A percentile compares a stretch with the other conserved stretches of the same genome.
These are phyloP conservation scores for Pyrrhia umbra DNA, from an alignment of 2,888 invertebrate species.

Conservation along the genomic window DNA sequence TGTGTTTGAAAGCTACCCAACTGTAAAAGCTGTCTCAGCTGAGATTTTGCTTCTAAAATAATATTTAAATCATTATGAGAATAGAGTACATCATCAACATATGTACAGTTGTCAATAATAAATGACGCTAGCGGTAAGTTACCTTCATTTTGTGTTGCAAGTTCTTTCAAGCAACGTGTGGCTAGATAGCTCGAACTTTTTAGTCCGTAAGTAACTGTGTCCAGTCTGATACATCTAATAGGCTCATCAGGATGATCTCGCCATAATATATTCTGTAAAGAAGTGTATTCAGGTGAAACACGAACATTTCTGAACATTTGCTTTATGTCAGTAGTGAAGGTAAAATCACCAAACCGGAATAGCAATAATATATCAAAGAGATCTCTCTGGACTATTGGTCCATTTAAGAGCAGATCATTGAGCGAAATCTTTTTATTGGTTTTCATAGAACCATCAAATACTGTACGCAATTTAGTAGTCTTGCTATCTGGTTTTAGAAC, in stretches of 20 bases:
- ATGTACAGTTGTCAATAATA: too few species aligned
- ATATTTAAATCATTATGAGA: too few species aligned
- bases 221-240: neutral
- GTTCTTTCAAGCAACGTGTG: neutral
- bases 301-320: neutral
- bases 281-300: neutral
- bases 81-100: too few species aligned
- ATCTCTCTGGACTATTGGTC: neutral
- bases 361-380: neutral
- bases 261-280: neutral
- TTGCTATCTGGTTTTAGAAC: neutral
- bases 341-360: neutral
- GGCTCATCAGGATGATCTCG: neutral
- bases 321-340: neutral
- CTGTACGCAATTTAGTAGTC: neutral
- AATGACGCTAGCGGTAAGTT: too few species aligned
- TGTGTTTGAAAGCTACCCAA: too few species aligned
- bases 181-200: neutral
- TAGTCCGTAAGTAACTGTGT: too few species aligned
- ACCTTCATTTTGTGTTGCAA: neutral
- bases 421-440: neutral
- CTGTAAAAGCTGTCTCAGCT: too few species aligned
- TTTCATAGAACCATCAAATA: constrained; percentile 4
- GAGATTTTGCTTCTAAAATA: too few species aligned
- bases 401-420: neutral